These are phyloP conservation scores for Calyptomena viridis DNA, from an alignment of 2,113 vertebrate genomes.

Conservation along the genomic window DNA sequence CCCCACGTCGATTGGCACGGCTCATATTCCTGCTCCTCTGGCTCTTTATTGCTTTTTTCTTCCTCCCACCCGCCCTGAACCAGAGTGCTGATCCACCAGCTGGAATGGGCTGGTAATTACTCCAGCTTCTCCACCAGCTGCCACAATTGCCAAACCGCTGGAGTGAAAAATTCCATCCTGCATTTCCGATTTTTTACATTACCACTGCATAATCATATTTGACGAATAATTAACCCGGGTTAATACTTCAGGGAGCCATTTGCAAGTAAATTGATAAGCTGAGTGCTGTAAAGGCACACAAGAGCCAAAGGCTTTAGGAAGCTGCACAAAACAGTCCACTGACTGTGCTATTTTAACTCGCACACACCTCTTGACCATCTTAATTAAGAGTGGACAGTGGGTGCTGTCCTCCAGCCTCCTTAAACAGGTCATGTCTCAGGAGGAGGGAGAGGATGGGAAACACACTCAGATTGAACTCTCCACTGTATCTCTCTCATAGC, in stretches of 20 bases:
- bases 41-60: conserved; percentile 74
- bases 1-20: conserved; percentile 76
- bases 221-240: conserved; percentile 90
- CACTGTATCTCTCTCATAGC: background rate
- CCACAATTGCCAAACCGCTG: conserved; percentile 86
- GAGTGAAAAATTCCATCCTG: conserved; percentile 92
- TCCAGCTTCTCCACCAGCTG: conserved; percentile 82
- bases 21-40: conserved; percentile 76
- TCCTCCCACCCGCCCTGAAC: conserved; percentile 56
- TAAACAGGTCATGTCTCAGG: background rate
- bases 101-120: conserved; percentile 86
- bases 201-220: conserved; percentile 90
- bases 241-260: conserved; percentile 86
- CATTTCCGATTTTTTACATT: conserved; percentile 85
- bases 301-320: conserved; percentile 55
- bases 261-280: conserved; percentile 88
- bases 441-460: background rate
- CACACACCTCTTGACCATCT: conserved; percentile 8
- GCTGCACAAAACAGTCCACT: background rate
- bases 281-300: conserved; percentile 64
- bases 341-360: background rate
- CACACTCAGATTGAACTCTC: background rate
- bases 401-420: background rate
- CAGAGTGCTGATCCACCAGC: conserved; percentile 75
- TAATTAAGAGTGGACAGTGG: background rate